A percentile compares a stretch with the other conserved stretches of the same genome.
Conservation (phyloP, 1,140 invertebrate genomes). For the Hypothenemus hampei region DNA sequence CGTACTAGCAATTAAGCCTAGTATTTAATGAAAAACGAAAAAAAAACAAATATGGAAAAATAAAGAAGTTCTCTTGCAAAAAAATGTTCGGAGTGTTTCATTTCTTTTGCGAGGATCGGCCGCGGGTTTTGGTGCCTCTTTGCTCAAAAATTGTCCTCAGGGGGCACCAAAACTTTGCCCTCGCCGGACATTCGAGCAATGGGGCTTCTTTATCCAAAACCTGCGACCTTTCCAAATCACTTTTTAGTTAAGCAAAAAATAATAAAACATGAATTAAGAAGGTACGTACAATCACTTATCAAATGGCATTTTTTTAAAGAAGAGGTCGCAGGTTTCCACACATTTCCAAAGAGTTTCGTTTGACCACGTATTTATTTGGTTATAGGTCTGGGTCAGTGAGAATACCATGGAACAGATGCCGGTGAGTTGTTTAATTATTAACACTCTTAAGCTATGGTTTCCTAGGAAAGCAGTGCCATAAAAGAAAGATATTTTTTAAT, state of each 20-base stretch:
- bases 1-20: constrained; percentile 15
- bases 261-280: too few species aligned
- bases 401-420: constrained; percentile 69
- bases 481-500: too few species aligned
- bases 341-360: neutral
- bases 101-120: constrained; percentile 39
- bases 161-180: constrained; percentile 70
- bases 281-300: neutral
- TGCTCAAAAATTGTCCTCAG: constrained; percentile 43
- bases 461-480: too few species aligned
- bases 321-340: constrained; percentile 25
- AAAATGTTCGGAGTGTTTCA: constrained; percentile 31
- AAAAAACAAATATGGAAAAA: constrained; percentile 32
- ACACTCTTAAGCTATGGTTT: too few species aligned
- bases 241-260: neutral
- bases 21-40: constrained; percentile 22
- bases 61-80: constrained; percentile 48
- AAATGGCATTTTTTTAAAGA: neutral
- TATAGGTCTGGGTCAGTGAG: constrained; percentile 63
- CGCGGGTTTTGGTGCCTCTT: constrained; percentile 48
- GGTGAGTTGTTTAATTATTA: constrained; percentile 59
- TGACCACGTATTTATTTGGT: constrained; percentile 20
- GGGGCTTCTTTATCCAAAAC: constrained; percentile 44
- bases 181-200: constrained; percentile 49
- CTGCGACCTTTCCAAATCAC: constrained; percentile 32